Conservation (phyloP, 64 coral and sea anemone species). For the Actinia tenebrosa region DNA sequence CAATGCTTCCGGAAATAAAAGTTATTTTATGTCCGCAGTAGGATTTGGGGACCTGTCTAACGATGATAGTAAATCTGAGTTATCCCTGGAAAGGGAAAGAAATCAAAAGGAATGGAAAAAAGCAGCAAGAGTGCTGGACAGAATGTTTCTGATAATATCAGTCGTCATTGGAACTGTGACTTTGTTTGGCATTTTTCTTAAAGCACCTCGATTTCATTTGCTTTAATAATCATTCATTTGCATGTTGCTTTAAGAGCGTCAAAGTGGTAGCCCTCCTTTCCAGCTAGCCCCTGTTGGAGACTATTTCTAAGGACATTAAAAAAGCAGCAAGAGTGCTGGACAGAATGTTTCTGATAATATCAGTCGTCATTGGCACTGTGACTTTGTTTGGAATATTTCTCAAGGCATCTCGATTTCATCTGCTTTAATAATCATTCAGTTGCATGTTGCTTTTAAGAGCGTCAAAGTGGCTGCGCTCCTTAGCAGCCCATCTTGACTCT, state of each 20-base stretch:
- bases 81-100: constrained; percentile 36
- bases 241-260: too few species aligned
- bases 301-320: background rate
- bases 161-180: constrained; percentile 61
- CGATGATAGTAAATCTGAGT: background rate
- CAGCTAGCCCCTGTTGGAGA: too few species aligned
- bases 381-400: constrained; percentile 76
- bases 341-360: constrained; percentile 76
- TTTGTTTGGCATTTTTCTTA: constrained; percentile 68
- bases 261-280: too few species aligned
- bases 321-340: constrained; percentile 76
- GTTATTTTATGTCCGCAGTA: background rate
- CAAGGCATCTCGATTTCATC: constrained; percentile 62
- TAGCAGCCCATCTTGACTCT: too few species aligned
- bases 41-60: constrained; percentile 8
- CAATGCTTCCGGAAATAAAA: background rate
- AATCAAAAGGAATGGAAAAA: constrained; percentile 86
- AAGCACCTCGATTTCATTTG: constrained; percentile 61
- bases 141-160: constrained; percentile 76
- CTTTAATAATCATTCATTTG: background rate
- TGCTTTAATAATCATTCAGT: background rate
- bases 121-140: constrained; percentile 75
- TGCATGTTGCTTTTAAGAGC: too few species aligned
- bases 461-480: too few species aligned
- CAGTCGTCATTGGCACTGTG: constrained; percentile 54